Evolutionary conservation across 2,113 vertebrate species (phyloP).

Genomic region (Phaethon lepturus): DNA sequence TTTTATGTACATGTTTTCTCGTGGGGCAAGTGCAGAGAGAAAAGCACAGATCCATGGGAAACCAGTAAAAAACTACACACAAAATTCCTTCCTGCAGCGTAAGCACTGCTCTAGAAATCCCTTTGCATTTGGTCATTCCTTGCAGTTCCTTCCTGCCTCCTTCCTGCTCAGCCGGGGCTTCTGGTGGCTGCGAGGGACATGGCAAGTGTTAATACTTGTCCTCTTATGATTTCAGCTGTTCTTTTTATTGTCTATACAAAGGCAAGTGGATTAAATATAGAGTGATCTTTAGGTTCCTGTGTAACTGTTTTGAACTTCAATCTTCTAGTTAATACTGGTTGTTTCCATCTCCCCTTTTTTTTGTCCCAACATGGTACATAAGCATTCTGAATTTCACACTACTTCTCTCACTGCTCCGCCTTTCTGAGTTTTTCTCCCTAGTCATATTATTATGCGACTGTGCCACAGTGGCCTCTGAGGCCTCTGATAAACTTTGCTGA

Average conservation of each 20-base stretch:
- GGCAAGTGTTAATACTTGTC: neutral
- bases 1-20: neutral
- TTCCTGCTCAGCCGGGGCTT: neutral
- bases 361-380: rapidly evolving
- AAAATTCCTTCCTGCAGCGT: neutral
- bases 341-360: neutral
- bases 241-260: neutral
- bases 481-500: neutral
- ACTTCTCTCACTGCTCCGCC: neutral
- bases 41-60: neutral
- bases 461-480: neutral
- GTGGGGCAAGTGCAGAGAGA: neutral
- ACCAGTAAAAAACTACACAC: neutral
- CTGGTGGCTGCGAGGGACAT: neutral
- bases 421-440: neutral
- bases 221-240: neutral
- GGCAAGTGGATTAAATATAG: neutral
- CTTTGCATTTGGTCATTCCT: neutral
- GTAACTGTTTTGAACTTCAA: neutral
- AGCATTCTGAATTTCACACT: neutral
- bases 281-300: neutral
- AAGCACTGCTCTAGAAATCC: neutral
- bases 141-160: neutral
- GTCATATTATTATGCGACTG: neutral
- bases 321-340: neutral